Conservation (phyloP, 2,888 invertebrate species). For the Stictocephala bisonia region DNA sequence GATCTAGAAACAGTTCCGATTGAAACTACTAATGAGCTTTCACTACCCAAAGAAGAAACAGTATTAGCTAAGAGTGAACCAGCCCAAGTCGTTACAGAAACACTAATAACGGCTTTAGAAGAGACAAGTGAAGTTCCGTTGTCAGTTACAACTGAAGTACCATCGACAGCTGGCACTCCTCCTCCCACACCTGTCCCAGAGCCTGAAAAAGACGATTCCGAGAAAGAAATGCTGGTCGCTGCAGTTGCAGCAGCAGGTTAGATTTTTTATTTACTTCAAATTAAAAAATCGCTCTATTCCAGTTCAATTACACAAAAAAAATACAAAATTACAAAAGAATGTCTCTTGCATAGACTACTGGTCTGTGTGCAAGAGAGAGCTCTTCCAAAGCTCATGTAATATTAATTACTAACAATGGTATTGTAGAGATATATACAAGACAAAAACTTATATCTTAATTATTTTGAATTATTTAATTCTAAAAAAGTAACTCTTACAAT, state of each 20-base stretch:
- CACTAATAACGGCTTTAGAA: slow-evolving; percentile 18
- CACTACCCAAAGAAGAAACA: neutral
- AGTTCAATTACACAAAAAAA: neutral
- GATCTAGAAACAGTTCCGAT: neutral
- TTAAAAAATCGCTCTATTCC: neutral
- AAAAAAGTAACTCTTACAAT: too few species aligned
- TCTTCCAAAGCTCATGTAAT: too few species aligned
- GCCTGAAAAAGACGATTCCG: slow-evolving; percentile 41
- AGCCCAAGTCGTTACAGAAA: slow-evolving; percentile 15
- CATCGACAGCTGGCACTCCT: slow-evolving; percentile 51
- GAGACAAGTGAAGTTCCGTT: slow-evolving; percentile 35
- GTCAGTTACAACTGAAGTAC: slow-evolving; percentile 41
- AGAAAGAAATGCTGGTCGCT: slow-evolving; percentile 51
- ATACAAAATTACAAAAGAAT: too few species aligned
- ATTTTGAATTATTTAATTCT: too few species aligned
- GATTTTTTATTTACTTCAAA: neutral
- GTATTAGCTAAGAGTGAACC: slow-evolving; percentile 1
- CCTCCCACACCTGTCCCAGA: slow-evolving; percentile 54
- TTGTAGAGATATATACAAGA: too few species aligned
- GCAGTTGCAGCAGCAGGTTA: slow-evolving; percentile 52
- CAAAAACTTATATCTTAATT: too few species aligned
- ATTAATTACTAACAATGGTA: too few species aligned
- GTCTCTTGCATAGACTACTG: too few species aligned
- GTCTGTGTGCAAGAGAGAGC: too few species aligned
- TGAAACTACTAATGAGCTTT: neutral